Conservation (phyloP, 1,140 invertebrate genomes). For the Sycobia sp. region DNA sequence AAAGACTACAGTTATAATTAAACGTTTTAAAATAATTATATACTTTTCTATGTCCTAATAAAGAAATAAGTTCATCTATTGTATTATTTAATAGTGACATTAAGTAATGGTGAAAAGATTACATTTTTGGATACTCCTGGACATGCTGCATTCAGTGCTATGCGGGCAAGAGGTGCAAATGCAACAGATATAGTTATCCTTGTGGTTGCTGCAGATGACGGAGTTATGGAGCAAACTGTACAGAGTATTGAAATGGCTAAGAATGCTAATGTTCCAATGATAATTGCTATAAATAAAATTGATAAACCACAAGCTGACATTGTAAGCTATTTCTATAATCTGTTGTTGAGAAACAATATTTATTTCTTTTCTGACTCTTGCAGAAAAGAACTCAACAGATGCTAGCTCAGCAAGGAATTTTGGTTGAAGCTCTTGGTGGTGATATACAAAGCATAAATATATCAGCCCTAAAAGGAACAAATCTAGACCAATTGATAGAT, state of each 20-base stretch:
- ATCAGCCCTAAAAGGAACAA: slow-evolving; percentile 85
- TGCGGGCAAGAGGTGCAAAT: slow-evolving; percentile 89
- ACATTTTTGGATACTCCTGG: slow-evolving; percentile 99
- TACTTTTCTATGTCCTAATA: no score
- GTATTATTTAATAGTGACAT: slow-evolving; percentile 63
- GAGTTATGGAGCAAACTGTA: slow-evolving; percentile 96
- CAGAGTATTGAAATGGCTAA: slow-evolving; percentile 81
- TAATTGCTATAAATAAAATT: slow-evolving; percentile 99
- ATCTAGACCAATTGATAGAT: slow-evolving; percentile 82
- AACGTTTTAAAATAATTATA: no score
- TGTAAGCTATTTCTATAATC: slow-evolving; percentile 65
- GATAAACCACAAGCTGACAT: slow-evolving; percentile 89
- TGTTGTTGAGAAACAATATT: slow-evolving; percentile 9
- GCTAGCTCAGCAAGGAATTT: slow-evolving; percentile 77
- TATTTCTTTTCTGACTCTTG: slow-evolving; percentile 37
- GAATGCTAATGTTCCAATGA: slow-evolving; percentile 83
- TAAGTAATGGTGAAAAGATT: slow-evolving; percentile 74
- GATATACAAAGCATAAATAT: slow-evolving; percentile 91
- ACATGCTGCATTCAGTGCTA: slow-evolving; percentile 93
- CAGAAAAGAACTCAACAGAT: slow-evolving; percentile 77
- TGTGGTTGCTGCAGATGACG: slow-evolving; percentile 98
- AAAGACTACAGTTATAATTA: no score
- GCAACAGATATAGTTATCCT: slow-evolving; percentile 95
- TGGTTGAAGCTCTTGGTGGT: slow-evolving; percentile 88
- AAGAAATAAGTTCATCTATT: no score